Evolutionary conservation across 2,888 invertebrate genomes (phyloP), one percentile per base, ranked within the genome.

Genomic region (Epirrhoe alternata): DNA sequence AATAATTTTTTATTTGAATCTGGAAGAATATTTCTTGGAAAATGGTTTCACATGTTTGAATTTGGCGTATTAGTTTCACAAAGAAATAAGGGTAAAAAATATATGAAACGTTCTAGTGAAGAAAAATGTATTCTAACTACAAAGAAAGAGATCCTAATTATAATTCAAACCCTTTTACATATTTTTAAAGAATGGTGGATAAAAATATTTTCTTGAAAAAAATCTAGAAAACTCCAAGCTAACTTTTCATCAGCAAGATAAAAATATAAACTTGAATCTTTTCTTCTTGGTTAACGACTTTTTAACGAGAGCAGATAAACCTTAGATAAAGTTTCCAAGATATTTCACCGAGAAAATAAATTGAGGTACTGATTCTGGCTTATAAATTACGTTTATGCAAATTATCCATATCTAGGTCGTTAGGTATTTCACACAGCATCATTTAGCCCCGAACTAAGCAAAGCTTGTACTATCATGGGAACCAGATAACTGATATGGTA

Each of bases 251-350:
- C 49, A 47, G 17, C 42, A 53, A 64, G 59, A 69, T 71, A 69
- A 69, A 65, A 68, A 56, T 51, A 50, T 14, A 61, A 52, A 42
- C 59, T 42, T 61, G 31, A 60, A 64, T 60, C 45, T 58, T 65
- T 64, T 64, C 51, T 66, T 69, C 63, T 66, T 57, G 42, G 64
- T 51, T 68, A 68, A 74, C 58, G 71, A 69, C 63, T 68, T 71
- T 64, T 66, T 73, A 73, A 73, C 65, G 73, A 71, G 66, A 61
- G 52, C 24, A 59, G 66, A 71, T 69, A 69, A 64, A 65, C 58
- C 61, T 64, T 58, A 65, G 61, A 61, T 63, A 66, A 61, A 58
- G 38, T 54, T 66, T 14, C 12, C 38, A 14, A 50, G 50, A 58
- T 52, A 53, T 50, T 61, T 66, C 53, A n/a, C 51, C 51, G 3